Evolutionary conservation across 2,797 vertebrate genomes (phyloP).

Genomic region (Ispidina picta): DNA sequence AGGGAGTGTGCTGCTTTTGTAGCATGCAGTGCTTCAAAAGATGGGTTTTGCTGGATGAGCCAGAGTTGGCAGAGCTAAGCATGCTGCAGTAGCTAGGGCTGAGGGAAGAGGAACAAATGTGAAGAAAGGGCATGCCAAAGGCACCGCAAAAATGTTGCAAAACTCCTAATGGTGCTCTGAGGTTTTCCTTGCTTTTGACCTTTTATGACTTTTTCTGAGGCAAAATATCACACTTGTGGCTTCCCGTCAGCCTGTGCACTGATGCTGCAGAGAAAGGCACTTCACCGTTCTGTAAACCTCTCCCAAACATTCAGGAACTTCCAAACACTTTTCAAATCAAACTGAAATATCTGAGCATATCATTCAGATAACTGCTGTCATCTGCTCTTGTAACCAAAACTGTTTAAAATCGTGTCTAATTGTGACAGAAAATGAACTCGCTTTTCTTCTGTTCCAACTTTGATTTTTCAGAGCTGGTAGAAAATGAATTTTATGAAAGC

Average conservation of each 20-base stretch:
- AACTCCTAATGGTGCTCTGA: neutral
- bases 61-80: neutral
- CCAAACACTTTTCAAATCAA: neutral
- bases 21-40: neutral
- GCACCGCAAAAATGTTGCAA: neutral
- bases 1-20: neutral
- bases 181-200: neutral
- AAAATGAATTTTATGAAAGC: neutral
- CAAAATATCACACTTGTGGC: neutral
- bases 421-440: neutral
- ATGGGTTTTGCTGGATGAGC: neutral
- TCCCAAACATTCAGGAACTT: neutral
- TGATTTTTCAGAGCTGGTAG: neutral
- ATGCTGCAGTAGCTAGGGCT: accelerated
- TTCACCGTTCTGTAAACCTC: neutral
- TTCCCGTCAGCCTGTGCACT: neutral
- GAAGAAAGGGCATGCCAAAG: neutral
- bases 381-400: neutral
- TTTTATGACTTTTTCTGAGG: neutral
- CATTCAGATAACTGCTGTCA: neutral
- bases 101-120: neutral
- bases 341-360: accelerated
- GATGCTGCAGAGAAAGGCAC: neutral
- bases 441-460: neutral
- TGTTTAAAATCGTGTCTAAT: neutral